Evolutionary conservation across 2,797 vertebrate genomes (phyloP).

Genomic region (Trachops cirrhosus): DNA sequence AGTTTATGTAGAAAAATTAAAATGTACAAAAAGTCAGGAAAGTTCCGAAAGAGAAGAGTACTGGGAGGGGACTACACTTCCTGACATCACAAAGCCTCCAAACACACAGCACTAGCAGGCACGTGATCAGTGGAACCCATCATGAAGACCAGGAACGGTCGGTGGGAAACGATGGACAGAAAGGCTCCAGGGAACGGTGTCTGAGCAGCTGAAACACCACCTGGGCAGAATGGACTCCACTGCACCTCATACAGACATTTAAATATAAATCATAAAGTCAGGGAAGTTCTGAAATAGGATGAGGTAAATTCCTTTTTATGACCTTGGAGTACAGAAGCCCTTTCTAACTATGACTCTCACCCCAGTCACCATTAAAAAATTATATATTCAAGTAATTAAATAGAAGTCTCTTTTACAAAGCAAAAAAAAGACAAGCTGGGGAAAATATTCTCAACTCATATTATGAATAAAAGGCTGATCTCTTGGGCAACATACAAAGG

Average conservation of each 20-base stretch:
- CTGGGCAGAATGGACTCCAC: not conserved
- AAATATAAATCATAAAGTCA: not conserved
- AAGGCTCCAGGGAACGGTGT: not conserved
- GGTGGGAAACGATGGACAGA: not conserved
- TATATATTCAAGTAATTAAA: not conserved
- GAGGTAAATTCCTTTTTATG: not conserved
- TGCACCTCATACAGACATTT: not conserved
- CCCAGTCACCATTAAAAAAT: not conserved
- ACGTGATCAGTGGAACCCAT: not conserved
- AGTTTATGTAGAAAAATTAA: not conserved
- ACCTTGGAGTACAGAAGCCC: not conserved
- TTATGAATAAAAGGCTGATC: not conserved
- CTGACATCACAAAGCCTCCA: not conserved
- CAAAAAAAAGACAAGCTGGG: not conserved
- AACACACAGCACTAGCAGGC: accelerated
- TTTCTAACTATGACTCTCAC: conserved; percentile 23
- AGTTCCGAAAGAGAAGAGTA: not conserved
- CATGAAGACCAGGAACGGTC: not conserved
- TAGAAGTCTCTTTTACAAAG: not conserved
- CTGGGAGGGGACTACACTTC: not conserved
- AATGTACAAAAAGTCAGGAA: not conserved
- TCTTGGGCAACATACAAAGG: not conserved
- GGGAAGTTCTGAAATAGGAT: not conserved
- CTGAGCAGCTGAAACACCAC: not conserved
- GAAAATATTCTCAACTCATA: not conserved